These are phyloP conservation scores for Polyergus mexicanus DNA, from an alignment of 1,140 invertebrate genomes.

Conservation along the genomic window DNA sequence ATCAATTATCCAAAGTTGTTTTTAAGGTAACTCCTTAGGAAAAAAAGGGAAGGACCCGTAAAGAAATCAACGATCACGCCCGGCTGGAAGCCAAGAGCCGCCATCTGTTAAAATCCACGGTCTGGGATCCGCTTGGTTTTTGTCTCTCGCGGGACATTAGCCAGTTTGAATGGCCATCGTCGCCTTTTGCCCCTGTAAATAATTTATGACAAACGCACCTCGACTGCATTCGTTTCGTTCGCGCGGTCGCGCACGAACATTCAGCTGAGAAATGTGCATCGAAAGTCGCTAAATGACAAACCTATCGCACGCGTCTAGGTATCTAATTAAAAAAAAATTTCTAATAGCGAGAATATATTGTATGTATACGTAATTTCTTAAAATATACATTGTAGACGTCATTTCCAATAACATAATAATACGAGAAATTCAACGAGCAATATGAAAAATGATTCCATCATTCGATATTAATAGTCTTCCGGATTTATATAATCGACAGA, in stretches of 20 bases:
- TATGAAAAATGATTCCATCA: background rate
- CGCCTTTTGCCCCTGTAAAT: conserved; percentile 20
- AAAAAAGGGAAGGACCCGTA: conserved; percentile 56
- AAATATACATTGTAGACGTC: background rate
- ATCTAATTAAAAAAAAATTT: background rate
- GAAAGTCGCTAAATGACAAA: background rate
- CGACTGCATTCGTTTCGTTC: conserved; percentile 3
- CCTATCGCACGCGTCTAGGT: too few relatives aligned
- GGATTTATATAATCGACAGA: background rate
- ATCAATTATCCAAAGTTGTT: background rate
- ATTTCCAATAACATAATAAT: background rate
- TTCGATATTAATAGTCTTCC: background rate
- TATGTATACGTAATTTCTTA: background rate
- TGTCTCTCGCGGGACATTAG: conserved; percentile 50
- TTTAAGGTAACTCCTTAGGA: conserved; percentile 39
- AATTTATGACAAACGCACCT: conserved; percentile 48
- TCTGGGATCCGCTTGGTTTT: conserved; percentile 59
- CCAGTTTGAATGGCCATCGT: conserved; percentile 23
- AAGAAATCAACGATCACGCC: conserved; percentile 54
- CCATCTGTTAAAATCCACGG: conserved; percentile 63
- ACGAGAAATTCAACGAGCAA: background rate
- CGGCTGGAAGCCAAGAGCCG: conserved; percentile 51
- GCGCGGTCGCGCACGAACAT: background rate
- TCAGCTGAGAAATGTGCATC: background rate
- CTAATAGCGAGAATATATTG: background rate